These are phyloP conservation scores for Cyrtonyx montezumae DNA, from an alignment of 2,113 vertebrate genomes.

Conservation along the genomic window DNA sequence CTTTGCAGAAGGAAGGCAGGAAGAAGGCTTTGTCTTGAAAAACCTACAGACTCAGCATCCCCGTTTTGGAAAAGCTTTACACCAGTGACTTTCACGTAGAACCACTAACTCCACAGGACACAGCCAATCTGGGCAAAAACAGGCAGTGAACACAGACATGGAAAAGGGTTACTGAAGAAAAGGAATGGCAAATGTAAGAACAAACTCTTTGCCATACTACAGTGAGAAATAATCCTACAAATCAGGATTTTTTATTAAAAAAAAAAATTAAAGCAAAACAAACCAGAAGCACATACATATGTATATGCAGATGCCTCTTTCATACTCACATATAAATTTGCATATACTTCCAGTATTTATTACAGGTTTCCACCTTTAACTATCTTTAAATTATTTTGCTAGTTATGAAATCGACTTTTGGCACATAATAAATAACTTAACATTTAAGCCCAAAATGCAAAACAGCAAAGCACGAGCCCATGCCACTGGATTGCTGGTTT, in stretches of 20 bases:
- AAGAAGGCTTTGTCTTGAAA: background rate
- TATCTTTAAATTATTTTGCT: background rate
- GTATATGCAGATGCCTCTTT: accelerated
- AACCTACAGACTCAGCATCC: background rate
- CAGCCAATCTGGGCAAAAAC: background rate
- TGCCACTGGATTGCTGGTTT: background rate
- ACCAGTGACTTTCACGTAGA: background rate
- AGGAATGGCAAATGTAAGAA: background rate
- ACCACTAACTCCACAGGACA: background rate
- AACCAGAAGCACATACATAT: background rate
- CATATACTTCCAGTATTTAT: background rate
- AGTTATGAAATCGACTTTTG: background rate
- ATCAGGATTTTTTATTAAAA: background rate
- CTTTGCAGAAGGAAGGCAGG: background rate
- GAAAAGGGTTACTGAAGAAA: background rate
- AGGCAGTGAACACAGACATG: background rate
- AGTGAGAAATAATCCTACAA: background rate
- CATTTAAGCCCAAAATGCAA: background rate
- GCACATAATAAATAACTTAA: background rate
- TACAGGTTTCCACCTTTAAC: background rate
- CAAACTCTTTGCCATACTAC: background rate
- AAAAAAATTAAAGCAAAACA: too few relatives aligned
- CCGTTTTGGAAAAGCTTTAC: background rate
- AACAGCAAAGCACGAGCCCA: background rate
- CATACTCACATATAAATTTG: background rate